These are phyloP conservation scores for Butastur rufipennis DNA, from an alignment of 2,113 vertebrate genomes.

Conservation along the genomic window DNA sequence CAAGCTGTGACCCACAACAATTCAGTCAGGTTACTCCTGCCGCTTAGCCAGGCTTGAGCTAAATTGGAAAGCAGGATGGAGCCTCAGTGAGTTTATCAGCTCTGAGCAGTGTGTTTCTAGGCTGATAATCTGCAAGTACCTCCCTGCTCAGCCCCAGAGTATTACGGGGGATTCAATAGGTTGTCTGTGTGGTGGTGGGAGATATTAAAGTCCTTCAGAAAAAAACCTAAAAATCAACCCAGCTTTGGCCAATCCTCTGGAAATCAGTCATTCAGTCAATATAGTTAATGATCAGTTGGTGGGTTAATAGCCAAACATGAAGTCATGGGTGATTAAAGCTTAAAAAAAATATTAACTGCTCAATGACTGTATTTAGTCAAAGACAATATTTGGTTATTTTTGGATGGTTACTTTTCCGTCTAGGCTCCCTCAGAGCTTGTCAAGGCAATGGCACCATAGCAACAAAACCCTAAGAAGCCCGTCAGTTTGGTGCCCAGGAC, in stretches of 20 bases:
- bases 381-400: neutral
- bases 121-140: conserved; percentile 39
- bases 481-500: neutral
- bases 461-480: neutral
- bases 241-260: neutral
- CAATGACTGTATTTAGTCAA: neutral
- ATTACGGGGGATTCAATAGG: neutral
- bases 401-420: neutral
- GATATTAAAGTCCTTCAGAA: conserved; percentile 10
- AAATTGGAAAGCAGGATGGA: conserved; percentile 30
- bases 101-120: conserved; percentile 8
- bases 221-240: neutral
- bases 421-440: neutral
- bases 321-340: conserved; percentile 31
- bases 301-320: conserved; percentile 24
- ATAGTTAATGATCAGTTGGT: conserved; percentile 9
- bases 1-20: conserved; percentile 33
- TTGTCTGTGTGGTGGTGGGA: neutral
- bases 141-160: neutral
- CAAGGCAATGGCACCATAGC: neutral
- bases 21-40: conserved; percentile 3
- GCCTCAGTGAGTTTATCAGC: conserved; percentile 25
- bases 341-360: neutral
- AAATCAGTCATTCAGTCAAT: neutral
- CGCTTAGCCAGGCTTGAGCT: neutral